A percentile compares a stretch with the other conserved stretches of the same genome.
Conservation (phyloP, 2,113 vertebrate species). For the Callorhinus ursinus region DNA sequence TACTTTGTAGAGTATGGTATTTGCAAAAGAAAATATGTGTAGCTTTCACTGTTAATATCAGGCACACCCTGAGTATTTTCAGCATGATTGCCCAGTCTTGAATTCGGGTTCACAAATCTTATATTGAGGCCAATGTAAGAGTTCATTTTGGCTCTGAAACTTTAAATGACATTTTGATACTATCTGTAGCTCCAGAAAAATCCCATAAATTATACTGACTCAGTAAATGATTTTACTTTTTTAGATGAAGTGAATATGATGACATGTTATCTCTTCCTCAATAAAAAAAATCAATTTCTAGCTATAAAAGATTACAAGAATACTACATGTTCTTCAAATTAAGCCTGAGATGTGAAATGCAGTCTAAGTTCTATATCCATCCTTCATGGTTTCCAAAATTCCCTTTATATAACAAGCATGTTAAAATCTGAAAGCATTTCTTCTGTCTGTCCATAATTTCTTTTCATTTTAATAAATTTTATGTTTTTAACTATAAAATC, state of each 20-base stretch:
- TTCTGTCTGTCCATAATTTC: not conserved
- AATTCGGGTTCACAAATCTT: not conserved
- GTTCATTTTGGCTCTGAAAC: conserved; percentile 4
- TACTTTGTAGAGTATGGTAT: not conserved
- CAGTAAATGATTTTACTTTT: not conserved
- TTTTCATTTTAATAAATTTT: not conserved
- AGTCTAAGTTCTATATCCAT: not conserved
- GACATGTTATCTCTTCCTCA: not conserved
- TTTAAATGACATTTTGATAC: not conserved
- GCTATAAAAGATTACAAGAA: not conserved
- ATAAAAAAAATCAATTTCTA: not conserved
- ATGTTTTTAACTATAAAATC: conserved; percentile 7
- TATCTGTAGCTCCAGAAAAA: not conserved
- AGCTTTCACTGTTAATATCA: not conserved
- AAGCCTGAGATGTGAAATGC: not conserved
- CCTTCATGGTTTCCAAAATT: not conserved
- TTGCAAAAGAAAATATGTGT: not conserved
- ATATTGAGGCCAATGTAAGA: not conserved
- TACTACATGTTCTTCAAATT: not conserved
- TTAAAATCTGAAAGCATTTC: not conserved
- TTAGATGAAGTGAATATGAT: not conserved
- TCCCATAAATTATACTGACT: not conserved
- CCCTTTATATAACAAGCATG: not conserved
- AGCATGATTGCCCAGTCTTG: not conserved
- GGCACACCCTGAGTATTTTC: not conserved